Conservation (phyloP, 1,140 invertebrate genomes). For the Drosophila seguyi region DNA sequence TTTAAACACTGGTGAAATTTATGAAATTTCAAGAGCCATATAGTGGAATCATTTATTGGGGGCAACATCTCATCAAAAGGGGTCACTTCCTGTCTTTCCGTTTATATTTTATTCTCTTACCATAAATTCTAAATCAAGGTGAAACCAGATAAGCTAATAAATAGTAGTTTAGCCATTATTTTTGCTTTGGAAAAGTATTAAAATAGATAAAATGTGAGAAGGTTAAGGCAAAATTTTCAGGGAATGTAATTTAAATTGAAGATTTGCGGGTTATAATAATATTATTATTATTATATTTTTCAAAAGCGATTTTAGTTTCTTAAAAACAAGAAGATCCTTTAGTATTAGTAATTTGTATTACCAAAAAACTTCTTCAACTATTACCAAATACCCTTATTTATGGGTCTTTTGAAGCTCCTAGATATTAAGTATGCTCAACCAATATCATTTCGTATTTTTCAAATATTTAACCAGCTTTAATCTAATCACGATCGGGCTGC, state of each 20-base stretch:
- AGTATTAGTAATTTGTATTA: neutral
- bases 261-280: no score
- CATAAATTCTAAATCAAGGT: neutral
- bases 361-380: neutral
- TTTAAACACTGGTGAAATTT: slow-evolving; percentile 45
- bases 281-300: no score
- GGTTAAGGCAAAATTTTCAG: no score
- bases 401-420: neutral
- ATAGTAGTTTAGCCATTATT: neutral
- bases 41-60: neutral
- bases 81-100: neutral
- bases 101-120: neutral
- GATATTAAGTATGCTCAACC: neutral
- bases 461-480: slow-evolving; percentile 10
- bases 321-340: no score
- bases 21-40: slow-evolving; percentile 5
- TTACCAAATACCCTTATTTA: neutral
- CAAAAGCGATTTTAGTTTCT: neutral
- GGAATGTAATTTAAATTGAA: no score
- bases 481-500: slow-evolving; percentile 6
- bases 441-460: neutral
- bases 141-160: neutral
- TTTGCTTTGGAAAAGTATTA: no score
- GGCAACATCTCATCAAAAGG: slow-evolving; percentile 58
- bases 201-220: no score